Base-by-base conservation (phyloP, 1,140 invertebrate genomes). In the Hirudo medicinalis region DNA sequence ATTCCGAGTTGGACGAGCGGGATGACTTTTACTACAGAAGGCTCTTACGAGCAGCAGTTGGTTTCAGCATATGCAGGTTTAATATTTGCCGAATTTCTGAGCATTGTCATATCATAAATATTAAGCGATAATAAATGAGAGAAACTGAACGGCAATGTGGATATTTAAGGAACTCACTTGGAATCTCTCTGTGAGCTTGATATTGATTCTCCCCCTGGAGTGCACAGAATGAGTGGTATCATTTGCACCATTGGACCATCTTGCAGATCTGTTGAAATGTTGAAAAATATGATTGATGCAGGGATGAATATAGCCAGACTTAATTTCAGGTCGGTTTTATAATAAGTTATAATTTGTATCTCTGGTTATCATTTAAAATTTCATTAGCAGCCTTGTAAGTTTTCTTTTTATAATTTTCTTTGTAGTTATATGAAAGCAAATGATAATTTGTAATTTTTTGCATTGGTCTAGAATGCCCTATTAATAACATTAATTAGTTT, bases 271-370 rank as follows among this genome's bases (percentile, higher is more conserved):
- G 88, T 91, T 0, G 87, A 87, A 49, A 91, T 87, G 78, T 81
- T 99, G 43, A 90, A 93, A 78, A 87, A 95, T 78, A 96, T 99
- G 94, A 96, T 99, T 82, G 89, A 91, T 76, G 91, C 91, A 22
- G 96, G 96, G 25, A 98, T 99, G 95, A 97, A 97, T 77, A 88
- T 99, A 75, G 95, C 94, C 11, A 87, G 96, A 73, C 86, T 98
- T 83, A 98, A 99, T 82, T 98, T 99, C 84, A 63, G 57, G 57
- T 63, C 17, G 43, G 43, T 15, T 15, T 8, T 49, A 17, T 17
- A 49, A 17, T 17, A 15, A 49, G 43, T 49, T 49, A 5, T 15
- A 0, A 49, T 49, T 49, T 49, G 13, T 9, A 49, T 49, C 0
- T 49, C 15, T 49, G 1, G 11, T 49, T 49, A 49, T 49, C 43